These are phyloP conservation scores for Heliconius sara DNA, from an alignment of 2,888 invertebrate species.

Conservation along the genomic window DNA sequence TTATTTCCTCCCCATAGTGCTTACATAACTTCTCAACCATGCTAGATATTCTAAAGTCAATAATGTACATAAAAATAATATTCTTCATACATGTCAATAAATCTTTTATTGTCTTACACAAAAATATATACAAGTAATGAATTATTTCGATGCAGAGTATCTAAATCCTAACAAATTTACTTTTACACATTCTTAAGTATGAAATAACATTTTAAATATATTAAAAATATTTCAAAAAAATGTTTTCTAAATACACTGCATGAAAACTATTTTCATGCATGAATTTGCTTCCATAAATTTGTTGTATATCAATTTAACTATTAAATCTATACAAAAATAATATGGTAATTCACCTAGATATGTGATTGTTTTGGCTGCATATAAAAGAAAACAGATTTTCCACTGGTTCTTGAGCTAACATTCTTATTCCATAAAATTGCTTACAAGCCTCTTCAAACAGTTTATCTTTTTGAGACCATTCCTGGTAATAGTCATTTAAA, in stretches of 20 bases:
- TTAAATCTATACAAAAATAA: not conserved
- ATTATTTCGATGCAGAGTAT: too few species aligned
- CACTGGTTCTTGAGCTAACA: conserved; percentile 94
- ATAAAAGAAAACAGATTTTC: conserved; percentile 98
- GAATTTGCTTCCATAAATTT: not conserved
- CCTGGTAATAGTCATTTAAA: conserved; percentile 87
- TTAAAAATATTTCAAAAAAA: too few species aligned
- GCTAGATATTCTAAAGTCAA: conserved; percentile 88
- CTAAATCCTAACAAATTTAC: too few species aligned
- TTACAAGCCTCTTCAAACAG: conserved; percentile 88
- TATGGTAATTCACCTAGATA: conserved; percentile 86
- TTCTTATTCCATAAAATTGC: conserved; percentile 93
- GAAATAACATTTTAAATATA: too few species aligned
- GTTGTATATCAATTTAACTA: not conserved
- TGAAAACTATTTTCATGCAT: not conserved
- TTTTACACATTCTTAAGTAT: too few species aligned
- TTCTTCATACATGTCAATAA: not conserved
- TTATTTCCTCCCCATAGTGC: conserved; percentile 91
- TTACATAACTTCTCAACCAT: conserved; percentile 95
- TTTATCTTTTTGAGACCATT: conserved; percentile 90
- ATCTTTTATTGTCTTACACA: too few species aligned
- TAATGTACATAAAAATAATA: not conserved
- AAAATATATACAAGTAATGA: too few species aligned
- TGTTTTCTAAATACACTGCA: too few species aligned
- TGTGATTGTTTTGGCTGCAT: conserved; percentile 98